Evolutionary conservation across 2,888 invertebrate species (phyloP).

Genomic region (Eristalinus aeneus): DNA sequence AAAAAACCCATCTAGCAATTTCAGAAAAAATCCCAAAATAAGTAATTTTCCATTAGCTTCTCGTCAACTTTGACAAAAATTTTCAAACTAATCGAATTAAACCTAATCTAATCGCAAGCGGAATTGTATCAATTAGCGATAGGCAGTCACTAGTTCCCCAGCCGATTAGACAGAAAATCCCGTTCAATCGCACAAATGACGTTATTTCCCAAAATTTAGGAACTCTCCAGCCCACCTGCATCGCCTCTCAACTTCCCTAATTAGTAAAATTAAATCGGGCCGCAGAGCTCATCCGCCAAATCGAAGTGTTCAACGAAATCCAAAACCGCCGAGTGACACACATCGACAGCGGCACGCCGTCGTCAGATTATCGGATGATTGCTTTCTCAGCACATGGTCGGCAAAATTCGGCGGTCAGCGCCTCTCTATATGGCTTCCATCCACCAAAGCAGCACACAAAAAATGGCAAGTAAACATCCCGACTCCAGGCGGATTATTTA

Average conservation of each 20-base stretch:
- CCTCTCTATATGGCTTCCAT: neutral
- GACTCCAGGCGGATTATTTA: neutral
- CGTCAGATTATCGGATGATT: neutral
- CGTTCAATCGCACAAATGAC: neutral
- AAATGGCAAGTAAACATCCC: constrained; percentile 12
- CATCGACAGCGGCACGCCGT: neutral
- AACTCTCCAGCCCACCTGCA: neutral
- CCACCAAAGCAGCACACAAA: neutral
- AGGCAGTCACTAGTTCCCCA: neutral
- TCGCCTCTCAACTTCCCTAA: neutral
- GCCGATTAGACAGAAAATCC: neutral
- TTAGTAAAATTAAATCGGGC: neutral
- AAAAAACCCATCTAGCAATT: too few species aligned
- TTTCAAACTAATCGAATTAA: neutral
- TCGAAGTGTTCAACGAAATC: constrained; percentile 2
- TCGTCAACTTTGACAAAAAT: neutral
- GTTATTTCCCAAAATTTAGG: neutral
- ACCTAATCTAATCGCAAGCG: neutral
- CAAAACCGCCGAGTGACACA: constrained; percentile 20
- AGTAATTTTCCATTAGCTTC: neutral
- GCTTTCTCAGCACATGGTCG: neutral
- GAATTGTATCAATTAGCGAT: neutral
- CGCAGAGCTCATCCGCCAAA: constrained; percentile 4
- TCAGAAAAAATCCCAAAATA: neutral
- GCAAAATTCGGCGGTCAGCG: neutral